Evolutionary conservation across 2,113 vertebrate species (phyloP), one percentile per base, ranked within the genome.

Genomic region (Pseudolaguvia tuberculata): DNA sequence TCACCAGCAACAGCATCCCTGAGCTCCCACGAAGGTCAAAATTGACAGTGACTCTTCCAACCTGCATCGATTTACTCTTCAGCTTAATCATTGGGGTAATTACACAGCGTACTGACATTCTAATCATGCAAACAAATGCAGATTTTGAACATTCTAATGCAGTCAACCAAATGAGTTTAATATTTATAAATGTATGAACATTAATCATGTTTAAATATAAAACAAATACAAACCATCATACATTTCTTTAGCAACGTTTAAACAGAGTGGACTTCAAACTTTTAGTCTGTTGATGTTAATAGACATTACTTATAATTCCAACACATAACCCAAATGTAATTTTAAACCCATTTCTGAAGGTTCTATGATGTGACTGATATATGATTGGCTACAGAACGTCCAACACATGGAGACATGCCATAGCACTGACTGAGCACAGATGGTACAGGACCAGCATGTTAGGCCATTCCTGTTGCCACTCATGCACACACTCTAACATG

Each of bases 371-470:
- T 7, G 35, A 35, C 27, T 69, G 27, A 65, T 76, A 76, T 77
- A 79, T 67, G 69, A 81, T 74, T 76, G 79, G 78, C 75, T 85
- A 56, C 87, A 85, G 76, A 70, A 77, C 72, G 63, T 72, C 70
- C 17, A 65, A 59, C 73, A 75, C 45, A 79, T 86, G 83, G 81
- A 76, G 84, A 80, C 83, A 84, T 84, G 87, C 80, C 79, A 85
- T 81, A 79, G 79, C 72, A 80, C 76, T 87, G 84, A 79, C 77
- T 85, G 84, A 85, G 87, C 89, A 89, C 89, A 91, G 90, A 92
- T 91, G 91, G 91, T 82, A 81, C 80, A 85, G 83, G 84, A 86
- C 83, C 87, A 86, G 88, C 86, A 88, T 84, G 85, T 82, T 80
- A 76, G 77, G 84, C 83, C 84, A 85, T 79, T 86, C 77, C 82